Evolutionary conservation across 2,113 vertebrate species (phyloP).

Genomic region (Gallinago undulata): DNA sequence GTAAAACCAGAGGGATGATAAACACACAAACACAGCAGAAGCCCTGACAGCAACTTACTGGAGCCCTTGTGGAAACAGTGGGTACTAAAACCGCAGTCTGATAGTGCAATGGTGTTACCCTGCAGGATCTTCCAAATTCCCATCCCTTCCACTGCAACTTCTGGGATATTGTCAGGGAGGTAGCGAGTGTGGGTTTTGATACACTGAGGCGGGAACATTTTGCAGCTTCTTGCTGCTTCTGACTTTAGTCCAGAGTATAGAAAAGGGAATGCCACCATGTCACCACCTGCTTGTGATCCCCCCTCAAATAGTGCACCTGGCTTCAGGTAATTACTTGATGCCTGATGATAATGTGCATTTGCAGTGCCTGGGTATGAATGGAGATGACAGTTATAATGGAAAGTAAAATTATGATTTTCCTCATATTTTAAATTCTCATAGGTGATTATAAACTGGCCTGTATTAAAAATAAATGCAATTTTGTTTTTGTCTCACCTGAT

Average conservation of each 20-base stretch:
- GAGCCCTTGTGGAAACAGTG: neutral
- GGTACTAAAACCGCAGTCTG: neutral
- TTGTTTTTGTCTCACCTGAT: neutral
- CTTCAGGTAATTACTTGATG: neutral
- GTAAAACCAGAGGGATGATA: constrained; percentile 19
- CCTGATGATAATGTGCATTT: neutral
- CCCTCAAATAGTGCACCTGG: accelerated
- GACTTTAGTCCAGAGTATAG: neutral
- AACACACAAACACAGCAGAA: neutral
- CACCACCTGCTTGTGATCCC: neutral
- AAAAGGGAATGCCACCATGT: neutral
- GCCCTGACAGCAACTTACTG: neutral
- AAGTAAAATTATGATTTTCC: neutral
- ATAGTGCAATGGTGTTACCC: neutral
- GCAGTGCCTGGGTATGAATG: neutral
- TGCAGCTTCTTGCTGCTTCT: neutral
- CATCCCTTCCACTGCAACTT: neutral
- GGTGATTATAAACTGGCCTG: neutral
- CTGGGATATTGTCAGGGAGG: neutral
- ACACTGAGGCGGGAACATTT: neutral
- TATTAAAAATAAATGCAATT: neutral
- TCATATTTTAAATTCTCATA: neutral
- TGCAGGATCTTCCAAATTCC: neutral
- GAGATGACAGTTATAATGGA: neutral
- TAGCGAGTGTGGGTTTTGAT: neutral